A percentile compares a stretch with the other conserved stretches of the same genome.
Conservation (phyloP, 2,797 vertebrate genomes). For the Pangasius larnaudii region DNA sequence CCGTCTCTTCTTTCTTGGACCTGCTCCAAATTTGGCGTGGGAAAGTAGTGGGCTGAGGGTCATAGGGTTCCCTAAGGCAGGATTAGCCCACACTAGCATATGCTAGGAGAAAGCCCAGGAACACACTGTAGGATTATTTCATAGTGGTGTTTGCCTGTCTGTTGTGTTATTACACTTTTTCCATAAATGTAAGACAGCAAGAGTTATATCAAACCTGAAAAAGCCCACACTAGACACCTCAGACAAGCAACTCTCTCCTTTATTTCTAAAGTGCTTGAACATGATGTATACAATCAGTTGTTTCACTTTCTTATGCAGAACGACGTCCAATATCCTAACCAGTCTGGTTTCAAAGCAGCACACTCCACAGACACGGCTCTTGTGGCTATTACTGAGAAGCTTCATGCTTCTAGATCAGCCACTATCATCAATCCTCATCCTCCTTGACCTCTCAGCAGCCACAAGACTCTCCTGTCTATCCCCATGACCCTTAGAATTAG, state of each 20-base stretch:
- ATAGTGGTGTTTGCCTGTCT: not conserved
- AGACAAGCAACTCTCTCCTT: not conserved
- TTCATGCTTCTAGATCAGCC: not conserved
- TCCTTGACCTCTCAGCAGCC: not conserved
- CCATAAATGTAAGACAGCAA: not conserved
- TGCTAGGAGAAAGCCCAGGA: not conserved
- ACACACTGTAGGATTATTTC: not conserved
- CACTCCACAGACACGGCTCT: not conserved
- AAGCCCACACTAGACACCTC: not conserved
- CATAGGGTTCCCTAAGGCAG: conserved; percentile 54
- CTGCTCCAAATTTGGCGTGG: conserved; percentile 71
- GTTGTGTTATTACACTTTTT: not conserved
- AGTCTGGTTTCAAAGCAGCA: not conserved
- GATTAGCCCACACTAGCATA: conserved; percentile 54
- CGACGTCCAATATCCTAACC: not conserved
- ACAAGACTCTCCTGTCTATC: not conserved
- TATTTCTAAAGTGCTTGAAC: not conserved
- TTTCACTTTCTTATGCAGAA: not conserved
- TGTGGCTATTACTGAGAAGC: not conserved
- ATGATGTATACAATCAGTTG: not conserved
- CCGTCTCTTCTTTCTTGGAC: conserved; percentile 51
- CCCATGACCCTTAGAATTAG: not conserved
- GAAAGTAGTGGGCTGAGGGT: conserved; percentile 66
- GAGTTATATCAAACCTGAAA: not conserved
- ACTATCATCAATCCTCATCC: not conserved